Conservation (phyloP, 2,888 invertebrate genomes). For the Dynastes hyllus region DNA sequence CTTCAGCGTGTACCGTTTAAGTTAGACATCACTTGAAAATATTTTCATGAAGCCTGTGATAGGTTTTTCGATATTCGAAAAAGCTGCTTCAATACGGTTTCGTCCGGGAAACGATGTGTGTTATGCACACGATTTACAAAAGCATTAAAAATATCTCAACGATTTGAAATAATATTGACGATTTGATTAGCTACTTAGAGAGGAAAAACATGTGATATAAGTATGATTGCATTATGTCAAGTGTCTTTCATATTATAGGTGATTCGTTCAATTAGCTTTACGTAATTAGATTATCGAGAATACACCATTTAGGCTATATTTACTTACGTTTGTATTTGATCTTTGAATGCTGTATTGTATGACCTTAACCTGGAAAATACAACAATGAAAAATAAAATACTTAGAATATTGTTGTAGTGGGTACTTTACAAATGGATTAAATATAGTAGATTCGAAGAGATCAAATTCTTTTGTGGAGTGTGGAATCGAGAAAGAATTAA, state of each 20-base stretch:
- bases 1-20: slow-evolving; percentile 27
- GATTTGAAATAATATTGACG: background rate
- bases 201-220: background rate
- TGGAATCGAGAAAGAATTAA: no score
- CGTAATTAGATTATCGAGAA: background rate
- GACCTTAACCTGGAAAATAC: slow-evolving; percentile 16
- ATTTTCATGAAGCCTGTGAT: slow-evolving; percentile 34
- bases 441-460: no score
- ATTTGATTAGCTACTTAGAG: background rate
- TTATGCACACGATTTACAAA: background rate
- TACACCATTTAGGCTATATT: background rate
- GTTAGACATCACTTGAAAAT: slow-evolving; percentile 24
- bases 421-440: background rate
- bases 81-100: background rate
- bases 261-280: background rate
- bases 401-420: background rate
- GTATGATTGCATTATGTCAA: background rate
- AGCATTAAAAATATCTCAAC: background rate
- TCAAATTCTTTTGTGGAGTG: no score
- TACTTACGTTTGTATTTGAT: background rate
- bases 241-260: background rate
- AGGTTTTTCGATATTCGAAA: slow-evolving; percentile 1
- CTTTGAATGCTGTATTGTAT: background rate
- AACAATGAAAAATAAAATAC: slow-evolving; percentile 12
- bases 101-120: background rate